Conservation (phyloP, 2,797 vertebrate species). For the Ptychadena robeensis region DNA sequence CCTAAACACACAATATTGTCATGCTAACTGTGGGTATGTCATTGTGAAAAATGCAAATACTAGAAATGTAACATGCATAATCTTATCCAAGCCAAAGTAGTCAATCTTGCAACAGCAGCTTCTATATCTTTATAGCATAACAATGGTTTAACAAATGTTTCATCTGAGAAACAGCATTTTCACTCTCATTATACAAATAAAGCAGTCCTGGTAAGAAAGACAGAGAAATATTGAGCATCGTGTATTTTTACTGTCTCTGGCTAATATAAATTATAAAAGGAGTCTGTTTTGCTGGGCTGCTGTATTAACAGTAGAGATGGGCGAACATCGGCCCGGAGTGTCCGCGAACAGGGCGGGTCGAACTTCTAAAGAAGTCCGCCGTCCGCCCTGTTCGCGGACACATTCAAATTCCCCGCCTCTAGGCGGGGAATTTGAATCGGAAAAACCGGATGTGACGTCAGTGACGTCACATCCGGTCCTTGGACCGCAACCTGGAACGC, state of each 20-base stretch:
- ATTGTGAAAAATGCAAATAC: neutral
- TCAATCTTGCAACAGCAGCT: neutral
- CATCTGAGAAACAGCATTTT: neutral
- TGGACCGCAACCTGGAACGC: no score
- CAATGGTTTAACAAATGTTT: neutral
- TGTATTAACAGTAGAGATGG: no score
- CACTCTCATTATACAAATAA: neutral
- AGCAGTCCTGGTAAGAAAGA: neutral
- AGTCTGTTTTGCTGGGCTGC: slow-evolving; percentile 7
- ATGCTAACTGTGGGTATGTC: neutral
- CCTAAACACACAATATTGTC: slow-evolving; percentile 7
- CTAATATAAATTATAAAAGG: slow-evolving; percentile 27
- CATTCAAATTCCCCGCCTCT: no score
- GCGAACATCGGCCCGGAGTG: no score
- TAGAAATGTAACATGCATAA: neutral
- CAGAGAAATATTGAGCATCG: neutral
- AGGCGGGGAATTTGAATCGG: no score
- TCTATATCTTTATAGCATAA: neutral
- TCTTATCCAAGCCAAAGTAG: neutral
- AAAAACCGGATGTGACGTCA: no score
- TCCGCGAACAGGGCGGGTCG: no score
- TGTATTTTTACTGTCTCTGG: slow-evolving; percentile 1
- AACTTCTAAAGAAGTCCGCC: no score
- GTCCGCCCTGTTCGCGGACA: no score
- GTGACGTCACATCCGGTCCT: no score